Conservation (phyloP, 2,888 invertebrate genomes). For the Cataglyphis rosenhaueri region DNA sequence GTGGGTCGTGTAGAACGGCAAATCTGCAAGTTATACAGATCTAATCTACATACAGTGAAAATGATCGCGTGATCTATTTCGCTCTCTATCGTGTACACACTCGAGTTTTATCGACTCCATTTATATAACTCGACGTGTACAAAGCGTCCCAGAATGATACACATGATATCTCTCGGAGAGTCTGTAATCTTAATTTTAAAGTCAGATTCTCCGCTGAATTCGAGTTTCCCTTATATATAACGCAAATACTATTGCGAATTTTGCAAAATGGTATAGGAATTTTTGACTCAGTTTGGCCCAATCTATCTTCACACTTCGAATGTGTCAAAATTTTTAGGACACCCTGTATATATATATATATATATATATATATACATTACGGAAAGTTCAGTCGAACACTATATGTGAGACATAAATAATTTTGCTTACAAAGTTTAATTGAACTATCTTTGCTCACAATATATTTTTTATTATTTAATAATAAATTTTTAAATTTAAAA, state of each 20-base stretch:
- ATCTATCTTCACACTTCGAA: too few relatives aligned
- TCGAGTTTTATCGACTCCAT: conserved; percentile 32
- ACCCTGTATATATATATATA: too few relatives aligned
- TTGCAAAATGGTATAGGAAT: too few relatives aligned
- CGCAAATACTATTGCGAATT: too few relatives aligned
- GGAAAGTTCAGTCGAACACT: background rate
- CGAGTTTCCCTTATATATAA: background rate
- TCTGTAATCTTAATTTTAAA: conserved; percentile 20
- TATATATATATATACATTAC: too few relatives aligned
- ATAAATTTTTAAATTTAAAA: background rate
- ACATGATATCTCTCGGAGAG: background rate
- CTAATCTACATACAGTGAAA: conserved; percentile 5
- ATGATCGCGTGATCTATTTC: conserved; percentile 27
- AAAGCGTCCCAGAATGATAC: conserved; percentile 7
- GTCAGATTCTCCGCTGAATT: background rate
- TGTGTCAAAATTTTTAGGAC: too few relatives aligned
- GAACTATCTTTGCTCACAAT: background rate
- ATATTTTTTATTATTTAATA: background rate
- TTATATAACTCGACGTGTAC: conserved; percentile 33
- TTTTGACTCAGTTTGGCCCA: too few relatives aligned
- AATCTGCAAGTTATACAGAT: conserved; percentile 16
- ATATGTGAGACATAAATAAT: background rate
- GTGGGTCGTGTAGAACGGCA: background rate
- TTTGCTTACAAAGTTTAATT: conserved; percentile 11
- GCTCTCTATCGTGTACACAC: conserved; percentile 24